These are phyloP conservation scores for Caenorhabditis macrosperma DNA, from an alignment of 2,888 invertebrate genomes.

Conservation along the genomic window DNA sequence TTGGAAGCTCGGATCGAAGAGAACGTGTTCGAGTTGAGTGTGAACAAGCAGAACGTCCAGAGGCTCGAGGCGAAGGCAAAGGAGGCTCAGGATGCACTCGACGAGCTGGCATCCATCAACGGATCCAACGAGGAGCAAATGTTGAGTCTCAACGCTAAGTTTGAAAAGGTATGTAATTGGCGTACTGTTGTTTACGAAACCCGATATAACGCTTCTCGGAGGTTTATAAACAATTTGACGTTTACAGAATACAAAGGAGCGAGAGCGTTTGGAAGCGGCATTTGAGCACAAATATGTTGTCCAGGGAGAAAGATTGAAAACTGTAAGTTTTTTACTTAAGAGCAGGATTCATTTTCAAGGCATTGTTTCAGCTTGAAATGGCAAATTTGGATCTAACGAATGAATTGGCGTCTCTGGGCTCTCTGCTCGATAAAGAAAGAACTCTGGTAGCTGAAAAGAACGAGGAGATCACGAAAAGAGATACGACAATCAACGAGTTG, in stretches of 20 bases:
- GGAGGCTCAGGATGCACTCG: conserved; percentile 23
- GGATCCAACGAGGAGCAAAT: conserved; percentile 60
- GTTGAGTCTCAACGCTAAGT: conserved; percentile 53
- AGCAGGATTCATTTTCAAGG: not conserved
- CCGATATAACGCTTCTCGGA: not conserved
- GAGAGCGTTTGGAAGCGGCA: conserved; percentile 54
- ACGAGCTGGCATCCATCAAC: conserved; percentile 59
- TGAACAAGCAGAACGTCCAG: conserved; percentile 45
- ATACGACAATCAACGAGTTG: conserved; percentile 37
- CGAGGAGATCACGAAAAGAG: conserved; percentile 47
- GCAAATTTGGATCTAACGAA: conserved; percentile 67
- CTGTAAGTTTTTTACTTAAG: conserved; percentile 29
- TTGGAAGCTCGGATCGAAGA: conserved; percentile 49
- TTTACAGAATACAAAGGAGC: conserved; percentile 60
- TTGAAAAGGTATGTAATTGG: conserved; percentile 65
- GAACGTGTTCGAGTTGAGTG: conserved; percentile 56
- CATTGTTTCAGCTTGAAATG: conserved; percentile 57
- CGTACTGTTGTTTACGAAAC: no score
- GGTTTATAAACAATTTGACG: conserved; percentile 9
- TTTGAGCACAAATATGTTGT: conserved; percentile 59
- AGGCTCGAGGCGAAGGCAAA: conserved; percentile 42
- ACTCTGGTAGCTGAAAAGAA: conserved; percentile 57
- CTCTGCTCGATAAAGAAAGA: conserved; percentile 65
- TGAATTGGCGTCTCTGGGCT: conserved; percentile 61
- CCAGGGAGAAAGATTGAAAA: conserved; percentile 58